Conservation (phyloP, 1,140 invertebrate genomes). For the Drosophila littoralis region DNA sequence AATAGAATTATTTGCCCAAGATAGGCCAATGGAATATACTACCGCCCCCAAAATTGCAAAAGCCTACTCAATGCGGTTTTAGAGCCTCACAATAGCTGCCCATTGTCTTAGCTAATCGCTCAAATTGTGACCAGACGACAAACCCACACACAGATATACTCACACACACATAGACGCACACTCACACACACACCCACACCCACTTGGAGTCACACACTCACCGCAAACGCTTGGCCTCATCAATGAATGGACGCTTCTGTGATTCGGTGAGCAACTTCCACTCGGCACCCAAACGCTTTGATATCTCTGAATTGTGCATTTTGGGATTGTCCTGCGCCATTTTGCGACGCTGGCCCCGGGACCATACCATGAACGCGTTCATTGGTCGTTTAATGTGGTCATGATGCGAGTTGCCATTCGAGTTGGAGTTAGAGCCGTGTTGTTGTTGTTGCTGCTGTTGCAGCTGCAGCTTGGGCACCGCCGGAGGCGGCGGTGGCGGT, state of each 20-base stretch:
- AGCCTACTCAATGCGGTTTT: slow-evolving; percentile 43
- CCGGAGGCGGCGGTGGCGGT: slow-evolving; percentile 35
- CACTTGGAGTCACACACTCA: slow-evolving; percentile 86
- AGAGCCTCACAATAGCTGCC: slow-evolving; percentile 63
- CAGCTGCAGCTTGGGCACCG: slow-evolving; percentile 44
- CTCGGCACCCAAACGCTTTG: slow-evolving; percentile 93
- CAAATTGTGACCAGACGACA: slow-evolving; percentile 71
- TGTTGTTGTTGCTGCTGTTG: slow-evolving; percentile 47
- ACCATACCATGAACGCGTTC: slow-evolving; percentile 98
- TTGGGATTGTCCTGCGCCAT: slow-evolving; percentile 99
- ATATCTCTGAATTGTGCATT: slow-evolving; percentile 98
- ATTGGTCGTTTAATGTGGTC: slow-evolving; percentile 95
- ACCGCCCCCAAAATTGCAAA: slow-evolving; percentile 30
- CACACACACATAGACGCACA: slow-evolving; percentile 12
- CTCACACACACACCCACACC: slow-evolving; percentile 10
- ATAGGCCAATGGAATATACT: slow-evolving; percentile 55
- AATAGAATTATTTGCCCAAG: slow-evolving; percentile 73
- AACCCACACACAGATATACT: slow-evolving; percentile 33
- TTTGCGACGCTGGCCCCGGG: slow-evolving; percentile 93
- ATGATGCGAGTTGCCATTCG: slow-evolving; percentile 55
- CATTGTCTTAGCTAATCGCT: slow-evolving; percentile 83
- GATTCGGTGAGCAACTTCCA: slow-evolving; percentile 95
- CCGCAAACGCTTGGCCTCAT: slow-evolving; percentile 97
- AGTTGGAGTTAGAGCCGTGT: slow-evolving; percentile 26
- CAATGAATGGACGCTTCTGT: slow-evolving; percentile 97